phyloP scores from a whole-genome alignment of 2,113 vertebrate species.

The Chinchilla lanigera region DNA sequence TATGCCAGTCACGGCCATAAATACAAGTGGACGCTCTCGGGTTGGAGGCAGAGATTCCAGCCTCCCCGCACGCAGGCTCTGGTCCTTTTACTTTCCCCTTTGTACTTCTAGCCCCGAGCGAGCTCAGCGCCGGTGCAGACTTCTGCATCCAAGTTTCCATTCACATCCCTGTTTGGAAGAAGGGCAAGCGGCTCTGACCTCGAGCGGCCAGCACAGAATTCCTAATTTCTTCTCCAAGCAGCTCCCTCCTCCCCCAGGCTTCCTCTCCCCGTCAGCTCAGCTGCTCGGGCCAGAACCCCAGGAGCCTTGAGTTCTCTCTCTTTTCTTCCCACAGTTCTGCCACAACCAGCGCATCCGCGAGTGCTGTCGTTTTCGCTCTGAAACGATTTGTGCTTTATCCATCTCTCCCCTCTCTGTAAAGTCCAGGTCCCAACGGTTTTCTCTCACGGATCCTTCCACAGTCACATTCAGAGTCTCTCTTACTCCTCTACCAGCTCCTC shows the following conservation, averaged over 20 bases:
- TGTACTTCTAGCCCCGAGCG: not conserved
- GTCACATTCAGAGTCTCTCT: not conserved
- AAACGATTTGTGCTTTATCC: not conserved
- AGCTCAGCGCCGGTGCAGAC: not conserved
- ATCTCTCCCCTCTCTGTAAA: not conserved
- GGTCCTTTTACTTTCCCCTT: not conserved
- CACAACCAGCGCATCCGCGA: not conserved
- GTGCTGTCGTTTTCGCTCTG: not conserved
- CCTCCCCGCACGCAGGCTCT: not conserved
- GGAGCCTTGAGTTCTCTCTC: not conserved
- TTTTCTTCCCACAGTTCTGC: not conserved
- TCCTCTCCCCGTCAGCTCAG: not conserved
- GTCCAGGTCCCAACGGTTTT: not conserved
- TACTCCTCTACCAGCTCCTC: not conserved
- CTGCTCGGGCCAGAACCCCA: not conserved
- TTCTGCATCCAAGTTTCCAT: not conserved
- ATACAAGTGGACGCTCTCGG: not conserved
- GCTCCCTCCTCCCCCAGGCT: too few species aligned
- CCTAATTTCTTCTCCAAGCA: not conserved
- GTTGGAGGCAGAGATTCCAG: not conserved
- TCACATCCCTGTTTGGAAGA: not conserved
- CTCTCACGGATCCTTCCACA: not conserved
- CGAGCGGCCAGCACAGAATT: not conserved
- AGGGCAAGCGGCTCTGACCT: not conserved
- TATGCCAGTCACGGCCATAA: not conserved